Conservation (phyloP, 2,888 invertebrate genomes). For the Busseola fusca region DNA sequence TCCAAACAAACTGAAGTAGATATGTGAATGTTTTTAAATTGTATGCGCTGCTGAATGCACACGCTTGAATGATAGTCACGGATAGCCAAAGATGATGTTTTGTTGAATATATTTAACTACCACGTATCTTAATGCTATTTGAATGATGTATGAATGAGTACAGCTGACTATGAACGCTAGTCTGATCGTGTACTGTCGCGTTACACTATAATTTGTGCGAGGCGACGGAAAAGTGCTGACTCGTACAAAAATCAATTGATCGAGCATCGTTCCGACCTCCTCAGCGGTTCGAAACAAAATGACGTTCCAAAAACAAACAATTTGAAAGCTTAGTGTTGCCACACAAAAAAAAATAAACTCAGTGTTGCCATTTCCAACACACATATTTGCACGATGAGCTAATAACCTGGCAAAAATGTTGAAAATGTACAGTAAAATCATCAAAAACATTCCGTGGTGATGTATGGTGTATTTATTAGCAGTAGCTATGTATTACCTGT, state of each 20-base stretch:
- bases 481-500: conserved; percentile 55
- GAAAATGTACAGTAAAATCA: conserved; percentile 50
- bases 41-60: too few species aligned
- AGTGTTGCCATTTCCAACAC: conserved; percentile 4
- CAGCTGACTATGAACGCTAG: too few species aligned
- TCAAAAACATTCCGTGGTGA: conserved; percentile 62
- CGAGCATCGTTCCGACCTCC: background rate
- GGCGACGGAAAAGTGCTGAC: too few species aligned
- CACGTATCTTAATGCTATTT: too few species aligned
- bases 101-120: too few species aligned
- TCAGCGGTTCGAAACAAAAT: background rate
- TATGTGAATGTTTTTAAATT: too few species aligned
- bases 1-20: too few species aligned
- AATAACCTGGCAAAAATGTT: conserved; percentile 39
- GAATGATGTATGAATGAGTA: too few species aligned
- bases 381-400: conserved; percentile 14
- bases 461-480: conserved; percentile 47
- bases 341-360: background rate
- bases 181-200: too few species aligned
- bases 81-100: too few species aligned
- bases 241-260: background rate
- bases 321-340: conserved; percentile 14
- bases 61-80: too few species aligned
- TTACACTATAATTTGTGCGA: too few species aligned
- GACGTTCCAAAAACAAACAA: conserved; percentile 5